These are phyloP conservation scores for Benitochromis conjunctus DNA, from an alignment of 2,113 vertebrate species.

Conservation along the genomic window DNA sequence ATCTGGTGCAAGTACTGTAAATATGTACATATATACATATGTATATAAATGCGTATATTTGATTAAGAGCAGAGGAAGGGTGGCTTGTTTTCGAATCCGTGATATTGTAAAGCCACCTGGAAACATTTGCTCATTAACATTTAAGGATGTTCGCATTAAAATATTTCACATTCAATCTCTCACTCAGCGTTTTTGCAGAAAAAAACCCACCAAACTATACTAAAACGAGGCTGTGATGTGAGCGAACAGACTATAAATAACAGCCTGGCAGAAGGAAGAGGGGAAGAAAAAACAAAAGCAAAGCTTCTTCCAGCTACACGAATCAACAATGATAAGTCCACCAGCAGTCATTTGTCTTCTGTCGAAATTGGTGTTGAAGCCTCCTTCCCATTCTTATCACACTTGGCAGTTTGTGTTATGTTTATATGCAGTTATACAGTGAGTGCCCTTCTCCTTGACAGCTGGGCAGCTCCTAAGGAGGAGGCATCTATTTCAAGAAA, in stretches of 20 bases:
- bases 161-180: constrained; percentile 1
- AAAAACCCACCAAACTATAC: fast-evolving
- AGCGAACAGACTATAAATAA: constrained; percentile 49
- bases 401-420: constrained; percentile 56
- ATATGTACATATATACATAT: not conserved
- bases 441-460: constrained; percentile 44
- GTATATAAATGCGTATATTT: not conserved
- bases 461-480: constrained; percentile 16
- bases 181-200: not conserved
- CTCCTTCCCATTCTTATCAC: constrained; percentile 57
- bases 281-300: constrained; percentile 23
- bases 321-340: constrained; percentile 57
- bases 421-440: constrained; percentile 57
- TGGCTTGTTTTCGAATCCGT: not conserved
- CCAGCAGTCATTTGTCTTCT: constrained; percentile 64
- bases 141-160: constrained; percentile 12
- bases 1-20: not conserved
- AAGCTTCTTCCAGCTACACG: constrained; percentile 41
- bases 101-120: not conserved
- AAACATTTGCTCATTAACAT: constrained; percentile 16
- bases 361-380: constrained; percentile 55
- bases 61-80: not conserved
- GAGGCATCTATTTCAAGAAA: constrained; percentile 28
- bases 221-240: not conserved
- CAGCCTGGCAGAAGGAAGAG: not conserved